Conservation (phyloP, 2,888 invertebrate genomes). For the Stegophylla sp. region DNA sequence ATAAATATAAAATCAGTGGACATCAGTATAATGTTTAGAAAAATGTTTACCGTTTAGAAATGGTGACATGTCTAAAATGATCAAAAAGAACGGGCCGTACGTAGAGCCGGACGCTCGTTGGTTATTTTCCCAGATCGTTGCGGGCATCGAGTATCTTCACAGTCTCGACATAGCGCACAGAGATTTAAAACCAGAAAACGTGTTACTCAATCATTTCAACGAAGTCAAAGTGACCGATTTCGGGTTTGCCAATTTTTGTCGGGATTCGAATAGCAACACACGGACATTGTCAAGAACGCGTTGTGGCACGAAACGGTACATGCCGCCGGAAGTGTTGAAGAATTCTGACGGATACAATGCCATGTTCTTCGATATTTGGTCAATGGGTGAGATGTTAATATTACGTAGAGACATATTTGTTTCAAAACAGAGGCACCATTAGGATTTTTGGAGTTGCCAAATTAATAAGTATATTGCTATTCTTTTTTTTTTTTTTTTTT, state of each 20-base stretch:
- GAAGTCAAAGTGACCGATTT: slow-evolving; percentile 72
- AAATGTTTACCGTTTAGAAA: not conserved
- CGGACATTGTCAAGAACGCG: slow-evolving; percentile 69
- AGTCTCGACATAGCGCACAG: slow-evolving; percentile 44
- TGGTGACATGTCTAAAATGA: slow-evolving; percentile 10
- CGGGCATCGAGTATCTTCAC: slow-evolving; percentile 63
- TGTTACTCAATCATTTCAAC: slow-evolving; percentile 67
- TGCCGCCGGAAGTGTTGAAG: slow-evolving; percentile 72
- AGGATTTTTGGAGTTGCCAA: no score
- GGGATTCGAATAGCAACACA: slow-evolving; percentile 65
- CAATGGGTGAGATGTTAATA: slow-evolving; percentile 48
- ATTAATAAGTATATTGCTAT: no score
- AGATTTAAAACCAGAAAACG: slow-evolving; percentile 43
- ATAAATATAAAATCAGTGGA: no score
- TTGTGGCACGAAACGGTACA: slow-evolving; percentile 74
- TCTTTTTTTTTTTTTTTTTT: no score
- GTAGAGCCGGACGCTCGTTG: slow-evolving; percentile 10
- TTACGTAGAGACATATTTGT: no score
- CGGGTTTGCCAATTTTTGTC: slow-evolving; percentile 70
- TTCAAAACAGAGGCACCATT: no score
- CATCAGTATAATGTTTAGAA: no score
- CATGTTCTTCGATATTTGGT: slow-evolving; percentile 49
- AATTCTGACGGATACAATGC: slow-evolving; percentile 19
- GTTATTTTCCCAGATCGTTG: slow-evolving; percentile 33
- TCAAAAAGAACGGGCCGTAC: slow-evolving; percentile 30